Conservation (phyloP, 2,888 invertebrate species). For the Lathronympha strigana region DNA sequence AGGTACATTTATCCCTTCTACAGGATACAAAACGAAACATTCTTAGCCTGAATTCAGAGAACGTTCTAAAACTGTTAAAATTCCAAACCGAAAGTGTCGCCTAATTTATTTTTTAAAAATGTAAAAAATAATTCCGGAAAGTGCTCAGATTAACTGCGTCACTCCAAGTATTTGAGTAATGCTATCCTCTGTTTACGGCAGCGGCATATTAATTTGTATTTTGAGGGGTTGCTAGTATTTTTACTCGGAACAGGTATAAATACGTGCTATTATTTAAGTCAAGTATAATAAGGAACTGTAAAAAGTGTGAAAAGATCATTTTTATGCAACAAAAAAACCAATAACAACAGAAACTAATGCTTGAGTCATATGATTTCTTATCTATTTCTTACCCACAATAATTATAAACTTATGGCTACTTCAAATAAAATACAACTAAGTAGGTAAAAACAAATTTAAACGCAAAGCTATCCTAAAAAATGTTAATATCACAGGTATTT, state of each 20-base stretch:
- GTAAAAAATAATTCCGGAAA: constrained; percentile 29
- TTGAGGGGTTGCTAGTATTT: constrained; percentile 10
- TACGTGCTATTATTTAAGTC: constrained; percentile 10
- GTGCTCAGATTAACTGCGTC: constrained; percentile 40
- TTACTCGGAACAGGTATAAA: constrained; percentile 1
- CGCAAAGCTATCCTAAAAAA: no score
- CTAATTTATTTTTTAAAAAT: constrained; percentile 9
- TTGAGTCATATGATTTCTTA: no score
- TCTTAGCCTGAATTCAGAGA: neutral
- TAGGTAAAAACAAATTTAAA: no score
- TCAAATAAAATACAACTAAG: no score
- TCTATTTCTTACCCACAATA: no score
- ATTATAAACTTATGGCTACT: no score
- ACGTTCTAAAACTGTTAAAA: neutral
- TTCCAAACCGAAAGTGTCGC: constrained; percentile 5
- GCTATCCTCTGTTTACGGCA: constrained; percentile 39
- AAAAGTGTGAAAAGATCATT: no score
- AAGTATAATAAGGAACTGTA: neutral
- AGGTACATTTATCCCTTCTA: no score
- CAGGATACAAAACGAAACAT: no score
- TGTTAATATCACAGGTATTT: no score
- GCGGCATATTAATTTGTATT: constrained; percentile 35
- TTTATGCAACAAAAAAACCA: no score
- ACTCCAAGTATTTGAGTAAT: constrained; percentile 40
- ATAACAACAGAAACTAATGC: no score